Percentiles rank a stretch among this genome's conserved stretches.
Conservation (phyloP, 2,888 invertebrate genomes). For the Hecatera dysodea region DNA sequence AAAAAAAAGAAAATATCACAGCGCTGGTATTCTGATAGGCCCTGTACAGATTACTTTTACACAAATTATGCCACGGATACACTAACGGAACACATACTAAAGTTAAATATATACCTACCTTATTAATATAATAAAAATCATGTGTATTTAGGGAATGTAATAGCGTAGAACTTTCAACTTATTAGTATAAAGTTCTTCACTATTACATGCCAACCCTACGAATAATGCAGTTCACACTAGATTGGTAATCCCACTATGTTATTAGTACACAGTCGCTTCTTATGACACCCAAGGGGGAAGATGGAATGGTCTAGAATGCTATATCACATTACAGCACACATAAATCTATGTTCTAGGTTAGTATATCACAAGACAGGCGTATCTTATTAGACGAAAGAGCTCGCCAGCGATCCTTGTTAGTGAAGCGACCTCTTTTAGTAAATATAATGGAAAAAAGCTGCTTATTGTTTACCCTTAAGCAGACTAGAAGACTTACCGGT, state of each 20-base stretch:
- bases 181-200: too few species aligned
- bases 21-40: too few species aligned
- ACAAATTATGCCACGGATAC: too few species aligned
- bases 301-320: slow-evolving; percentile 34
- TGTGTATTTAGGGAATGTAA: too few species aligned
- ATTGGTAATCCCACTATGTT: slow-evolving; percentile 40
- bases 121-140: too few species aligned
- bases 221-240: slow-evolving; percentile 33
- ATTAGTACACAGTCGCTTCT: slow-evolving; percentile 50
- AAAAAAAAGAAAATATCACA: too few species aligned
- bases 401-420: not conserved
- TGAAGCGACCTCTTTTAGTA: not conserved
- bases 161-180: too few species aligned
- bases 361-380: slow-evolving; percentile 6
- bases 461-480: too few species aligned
- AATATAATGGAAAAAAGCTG: too few species aligned
- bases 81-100: too few species aligned
- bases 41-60: too few species aligned
- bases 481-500: not conserved
- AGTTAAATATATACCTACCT: too few species aligned
- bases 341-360: slow-evolving; percentile 15
- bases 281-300: slow-evolving; percentile 40
- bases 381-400: slow-evolving; percentile 14
- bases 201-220: slow-evolving; percentile 32
- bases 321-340: slow-evolving; percentile 39